Evolutionary conservation across 2,888 invertebrate species (phyloP), one percentile per base, ranked within the genome.

Genomic region (Lathronympha strigana): DNA sequence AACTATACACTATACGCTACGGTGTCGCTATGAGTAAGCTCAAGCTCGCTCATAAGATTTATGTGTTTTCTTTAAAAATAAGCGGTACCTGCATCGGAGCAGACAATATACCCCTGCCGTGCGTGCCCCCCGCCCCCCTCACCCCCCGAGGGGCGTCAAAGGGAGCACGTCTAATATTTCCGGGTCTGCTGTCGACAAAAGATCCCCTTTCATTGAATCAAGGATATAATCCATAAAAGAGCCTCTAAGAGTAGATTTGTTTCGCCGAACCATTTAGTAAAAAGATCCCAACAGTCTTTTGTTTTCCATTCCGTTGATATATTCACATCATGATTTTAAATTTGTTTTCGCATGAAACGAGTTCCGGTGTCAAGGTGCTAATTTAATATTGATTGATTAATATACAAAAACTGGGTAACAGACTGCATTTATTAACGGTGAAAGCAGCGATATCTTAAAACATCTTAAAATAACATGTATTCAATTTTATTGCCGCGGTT

Each of bases 181-280:
- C 87, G 85, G 80, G 77, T 78, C 78, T 80, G 74, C 73, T 72
- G 76, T 79, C 81, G 76, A 83, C 84, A 84, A 87, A 84, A 81
- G 82, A 81, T 80, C 81, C 80, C 83, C 80, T 84, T 82, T 83
- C 81, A 86, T 83, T 83, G 80, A 87, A 85, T 85, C 80, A 83
- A 81, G 83, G 82, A 84, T 79, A 82, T 83, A 86, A 83, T 84
- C 68, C 80, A 82, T 81, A 82, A 84, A 84, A 79, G 81, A 78
- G 77, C 80, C 82, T 81, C 82, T 78, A 79, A 78, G 76, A 81
- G 78, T 77, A 78, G 79, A 85, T 83, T 84, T 85, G 81, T 83
- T 84, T 82, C 76, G 73, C 74, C 73, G 75, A 80, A 77, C 75
- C 75, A 74, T 73, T 73, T 76, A 77, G 74, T 73, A 61, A 58